Evolutionary conservation across 92 coral and sea anemone species (phyloP), one percentile per base, ranked within the genome.

Genomic region (Zoanthus gigantus): DNA sequence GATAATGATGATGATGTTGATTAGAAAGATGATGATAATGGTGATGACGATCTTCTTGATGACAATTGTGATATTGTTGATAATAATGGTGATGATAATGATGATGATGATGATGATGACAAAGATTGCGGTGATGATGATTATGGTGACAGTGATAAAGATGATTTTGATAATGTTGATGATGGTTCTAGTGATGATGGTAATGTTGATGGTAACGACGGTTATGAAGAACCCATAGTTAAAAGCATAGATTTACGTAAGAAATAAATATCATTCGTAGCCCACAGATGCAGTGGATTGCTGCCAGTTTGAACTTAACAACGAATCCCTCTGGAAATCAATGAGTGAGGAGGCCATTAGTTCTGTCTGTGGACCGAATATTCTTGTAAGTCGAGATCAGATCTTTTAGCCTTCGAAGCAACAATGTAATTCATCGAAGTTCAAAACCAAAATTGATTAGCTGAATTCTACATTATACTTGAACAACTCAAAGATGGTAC

Each of bases 291-390:
- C 93, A 2, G 95, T 94, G 50, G 99, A 97, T 9, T 91, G 94
- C 37, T 97, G 99, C 89, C 95, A 88, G 86, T 97, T 97, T 90
- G 99, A 97, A 46, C 88, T 97, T 52, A 94, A 91, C 61, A 95
- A 95, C 88, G 98, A 97, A 87, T 77, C 98, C 1, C 90, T 93
- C 53, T 97, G 99, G 99, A 97, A 97, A 86, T 91, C 98, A n/a
- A 97, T 97, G 99, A 97, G 99, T 74, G 98, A 95, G 78, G 98
- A 97, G 10, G 99, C 99, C 5, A 84, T 97, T 23, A 82, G 87
- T 58, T 97, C 99, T 30, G 98, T 95, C 53, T 94, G 99, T 82
- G 98, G 99, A 46, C 86, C 96, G 52, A 92, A 90, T 90, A 87
- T 96, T 46, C 89, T 97, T 92, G 99, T 95, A 82, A 77, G 95